Evolutionary conservation across 2,113 vertebrate genomes (phyloP).

Genomic region (Brevimyrus niger): DNA sequence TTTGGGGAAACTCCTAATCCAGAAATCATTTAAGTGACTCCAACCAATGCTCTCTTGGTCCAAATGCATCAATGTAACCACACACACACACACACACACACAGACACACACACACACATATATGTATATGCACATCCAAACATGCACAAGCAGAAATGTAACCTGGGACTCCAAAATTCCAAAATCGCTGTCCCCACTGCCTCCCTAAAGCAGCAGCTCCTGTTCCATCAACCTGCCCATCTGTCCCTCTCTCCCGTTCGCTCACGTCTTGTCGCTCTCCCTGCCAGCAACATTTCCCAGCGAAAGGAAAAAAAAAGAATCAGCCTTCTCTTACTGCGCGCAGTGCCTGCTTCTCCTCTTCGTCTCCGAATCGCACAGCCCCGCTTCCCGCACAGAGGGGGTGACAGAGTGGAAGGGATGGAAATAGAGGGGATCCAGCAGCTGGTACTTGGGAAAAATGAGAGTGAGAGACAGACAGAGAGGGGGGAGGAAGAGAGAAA

Average conservation of each 20-base stretch:
- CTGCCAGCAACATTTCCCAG: conserved; percentile 4
- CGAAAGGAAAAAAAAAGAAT: conserved; percentile 14
- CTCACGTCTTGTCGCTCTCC: background rate
- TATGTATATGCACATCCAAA: background rate
- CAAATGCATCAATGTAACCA: background rate
- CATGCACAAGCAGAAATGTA: conserved; percentile 32
- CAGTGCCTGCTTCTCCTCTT: conserved; percentile 37
- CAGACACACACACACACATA: conserved; percentile 17
- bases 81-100: conserved; percentile 3
- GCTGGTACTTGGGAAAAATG: conserved; percentile 14
- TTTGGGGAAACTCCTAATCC: background rate
- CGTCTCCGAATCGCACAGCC: conserved; percentile 51
- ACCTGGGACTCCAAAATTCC: conserved; percentile 49
- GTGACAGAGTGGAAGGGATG: conserved; percentile 34
- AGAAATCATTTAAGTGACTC: background rate
- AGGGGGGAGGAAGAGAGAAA: conserved; percentile 11
- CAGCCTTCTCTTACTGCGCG: conserved; percentile 53
- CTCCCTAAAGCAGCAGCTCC: background rate
- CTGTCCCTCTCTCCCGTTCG: background rate
- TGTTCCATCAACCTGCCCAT: background rate
- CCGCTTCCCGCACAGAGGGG: conserved; percentile 38
- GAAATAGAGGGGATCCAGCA: conserved; percentile 34
- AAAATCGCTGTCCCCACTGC: background rate
- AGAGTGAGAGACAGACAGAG: conserved; percentile 24
- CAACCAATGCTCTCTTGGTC: background rate